Evolutionary conservation across 2,888 invertebrate species (phyloP).

Genomic region (Chrysolina oricalcia): DNA sequence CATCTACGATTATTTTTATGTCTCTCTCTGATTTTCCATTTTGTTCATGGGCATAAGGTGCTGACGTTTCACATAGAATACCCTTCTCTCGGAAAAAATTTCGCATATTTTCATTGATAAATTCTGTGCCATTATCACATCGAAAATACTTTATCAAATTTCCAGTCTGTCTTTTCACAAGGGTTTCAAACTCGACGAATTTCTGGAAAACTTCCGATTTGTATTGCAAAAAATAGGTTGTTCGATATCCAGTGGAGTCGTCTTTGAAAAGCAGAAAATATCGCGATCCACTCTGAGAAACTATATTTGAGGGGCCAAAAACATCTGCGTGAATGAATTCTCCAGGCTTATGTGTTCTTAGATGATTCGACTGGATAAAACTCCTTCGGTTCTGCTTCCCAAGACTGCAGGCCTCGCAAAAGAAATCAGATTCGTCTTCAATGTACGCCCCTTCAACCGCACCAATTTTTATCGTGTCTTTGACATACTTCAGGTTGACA

Average conservation of each 20-base stretch:
- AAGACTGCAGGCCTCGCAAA: background rate
- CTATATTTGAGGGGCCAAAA: background rate
- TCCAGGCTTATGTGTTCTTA: background rate
- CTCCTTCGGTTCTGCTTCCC: background rate
- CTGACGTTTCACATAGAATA: background rate
- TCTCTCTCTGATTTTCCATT: background rate
- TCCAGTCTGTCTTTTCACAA: conserved; percentile 1
- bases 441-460: background rate
- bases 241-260: background rate
- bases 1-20: background rate
- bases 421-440: background rate
- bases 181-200: background rate
- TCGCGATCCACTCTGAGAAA: background rate
- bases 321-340: conserved; percentile 5
- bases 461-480: conserved; percentile 12
- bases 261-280: background rate
- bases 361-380: background rate
- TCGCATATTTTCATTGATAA: background rate
- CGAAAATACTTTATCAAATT: background rate
- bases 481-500: conserved; percentile 32
- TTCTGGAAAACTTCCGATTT: conserved; percentile 8
- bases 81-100: background rate
- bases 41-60: background rate
- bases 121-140: background rate
- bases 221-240: background rate